Evolutionary conservation across 2,888 invertebrate species (phyloP).

Genomic region (Drosophila koepferae): DNA sequence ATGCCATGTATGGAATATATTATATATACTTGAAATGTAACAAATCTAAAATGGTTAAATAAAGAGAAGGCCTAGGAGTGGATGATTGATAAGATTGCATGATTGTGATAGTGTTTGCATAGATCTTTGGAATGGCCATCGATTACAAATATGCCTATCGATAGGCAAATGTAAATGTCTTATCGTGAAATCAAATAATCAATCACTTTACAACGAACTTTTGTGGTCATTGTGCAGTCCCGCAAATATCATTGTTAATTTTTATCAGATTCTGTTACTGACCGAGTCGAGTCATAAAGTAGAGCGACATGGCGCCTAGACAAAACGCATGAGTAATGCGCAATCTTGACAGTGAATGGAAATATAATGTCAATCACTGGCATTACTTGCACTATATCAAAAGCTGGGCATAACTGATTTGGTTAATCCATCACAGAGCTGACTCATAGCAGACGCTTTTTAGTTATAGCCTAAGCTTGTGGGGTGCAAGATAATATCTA

Average conservation of each 20-base stretch:
- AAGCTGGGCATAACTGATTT: neutral
- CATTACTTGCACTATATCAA: constrained; percentile 24
- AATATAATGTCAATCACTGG: constrained; percentile 33
- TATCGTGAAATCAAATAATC: constrained; percentile 4
- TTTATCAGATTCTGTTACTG: constrained; percentile 20
- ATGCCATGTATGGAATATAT: no score
- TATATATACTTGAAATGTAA: neutral
- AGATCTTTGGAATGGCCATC: neutral
- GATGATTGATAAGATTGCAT: neutral
- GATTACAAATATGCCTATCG: neutral
- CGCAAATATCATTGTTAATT: neutral
- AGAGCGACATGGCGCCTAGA: constrained; percentile 29
- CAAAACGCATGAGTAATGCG: constrained; percentile 23
- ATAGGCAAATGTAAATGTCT: neutral
- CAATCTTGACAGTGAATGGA: constrained; percentile 30
- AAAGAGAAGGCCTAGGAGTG: neutral
- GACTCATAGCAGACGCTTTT: neutral
- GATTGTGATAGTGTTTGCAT: neutral
- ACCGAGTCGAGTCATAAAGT: constrained; percentile 6
- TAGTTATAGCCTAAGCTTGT: neutral
- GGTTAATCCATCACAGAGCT: constrained; percentile 11
- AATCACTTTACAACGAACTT: constrained; percentile 20
- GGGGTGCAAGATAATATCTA: constrained; percentile 2
- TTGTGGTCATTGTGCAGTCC: neutral
- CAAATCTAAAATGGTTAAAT: neutral